Conservation (phyloP, 2,888 invertebrate genomes). For the Lepidochrysops patricia region DNA sequence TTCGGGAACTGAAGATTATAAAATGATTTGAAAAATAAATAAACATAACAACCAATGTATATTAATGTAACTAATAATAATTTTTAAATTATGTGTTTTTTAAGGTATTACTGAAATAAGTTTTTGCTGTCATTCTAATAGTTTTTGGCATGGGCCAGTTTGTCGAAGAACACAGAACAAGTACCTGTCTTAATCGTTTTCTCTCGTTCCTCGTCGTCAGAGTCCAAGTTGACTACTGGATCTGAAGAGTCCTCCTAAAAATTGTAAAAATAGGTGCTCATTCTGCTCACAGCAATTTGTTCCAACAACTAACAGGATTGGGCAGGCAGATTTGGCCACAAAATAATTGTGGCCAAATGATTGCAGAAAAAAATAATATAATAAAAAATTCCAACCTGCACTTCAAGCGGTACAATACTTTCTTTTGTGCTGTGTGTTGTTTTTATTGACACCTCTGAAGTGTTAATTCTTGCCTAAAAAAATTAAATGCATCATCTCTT, state of each 20-base stretch:
- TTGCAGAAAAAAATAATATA: not conserved
- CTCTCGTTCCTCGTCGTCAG: conserved; percentile 64
- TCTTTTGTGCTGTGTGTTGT: conserved; percentile 19
- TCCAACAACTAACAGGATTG: no score
- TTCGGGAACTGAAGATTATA: not conserved
- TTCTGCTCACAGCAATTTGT: no score
- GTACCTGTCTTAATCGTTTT: not conserved
- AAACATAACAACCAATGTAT: not conserved
- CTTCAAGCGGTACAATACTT: not conserved
- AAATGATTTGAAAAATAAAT: not conserved
- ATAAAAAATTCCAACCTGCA: not conserved
- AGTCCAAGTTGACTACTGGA: conserved; percentile 55
- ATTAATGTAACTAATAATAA: no score
- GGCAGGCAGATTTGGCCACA: not conserved
- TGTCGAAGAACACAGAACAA: no score
- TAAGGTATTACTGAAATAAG: no score
- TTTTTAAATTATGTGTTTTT: no score
- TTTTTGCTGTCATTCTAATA: no score
- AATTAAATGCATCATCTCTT: not conserved
- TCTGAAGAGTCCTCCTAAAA: conserved; percentile 46
- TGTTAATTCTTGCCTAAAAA: conserved; percentile 35
- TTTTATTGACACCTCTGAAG: conserved; percentile 38
- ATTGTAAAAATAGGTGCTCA: no score
- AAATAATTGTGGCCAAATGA: no score
- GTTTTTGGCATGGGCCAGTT: no score